A percentile compares a stretch with the other conserved stretches of the same genome.
Conservation (phyloP, 2,113 vertebrate species). For the Apeltes quadracus region DNA sequence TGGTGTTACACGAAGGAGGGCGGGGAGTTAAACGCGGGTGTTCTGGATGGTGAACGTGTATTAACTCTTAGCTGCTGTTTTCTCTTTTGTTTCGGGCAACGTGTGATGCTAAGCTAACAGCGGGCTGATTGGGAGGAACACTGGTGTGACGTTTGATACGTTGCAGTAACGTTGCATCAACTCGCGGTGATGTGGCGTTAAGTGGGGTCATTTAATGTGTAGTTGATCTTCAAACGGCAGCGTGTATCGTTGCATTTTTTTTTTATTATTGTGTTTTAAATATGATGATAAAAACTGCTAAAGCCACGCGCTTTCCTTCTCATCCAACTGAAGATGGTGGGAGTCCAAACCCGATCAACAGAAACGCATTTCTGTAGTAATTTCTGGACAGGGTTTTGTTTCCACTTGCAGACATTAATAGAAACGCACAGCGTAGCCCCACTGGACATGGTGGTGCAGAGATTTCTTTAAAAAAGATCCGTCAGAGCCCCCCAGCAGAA, state of each 20-base stretch:
- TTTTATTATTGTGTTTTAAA: not conserved
- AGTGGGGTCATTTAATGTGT: not conserved
- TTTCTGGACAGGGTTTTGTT: constrained; percentile 38
- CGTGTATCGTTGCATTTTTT: not conserved
- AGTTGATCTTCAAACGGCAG: not conserved
- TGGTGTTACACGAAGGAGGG: rapidly evolving
- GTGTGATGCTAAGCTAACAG: constrained; percentile 37
- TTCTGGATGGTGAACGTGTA: not conserved
- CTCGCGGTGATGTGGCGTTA: too few species aligned
- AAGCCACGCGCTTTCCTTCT: not conserved
- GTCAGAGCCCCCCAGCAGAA: constrained; percentile 17
- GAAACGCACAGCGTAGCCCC: constrained; percentile 4
- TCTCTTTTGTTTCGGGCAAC: not conserved
- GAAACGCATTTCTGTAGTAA: not conserved
- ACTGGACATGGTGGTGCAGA: constrained; percentile 20
- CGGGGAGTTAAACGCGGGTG: not conserved
- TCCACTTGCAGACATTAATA: constrained; percentile 54
- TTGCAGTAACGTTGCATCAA: not conserved
- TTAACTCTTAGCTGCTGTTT: not conserved
- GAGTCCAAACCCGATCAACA: not conserved
- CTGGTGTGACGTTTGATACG: too few species aligned
- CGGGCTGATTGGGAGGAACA: not conserved
- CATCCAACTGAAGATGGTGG: not conserved
- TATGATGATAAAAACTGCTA: not conserved
- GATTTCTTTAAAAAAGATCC: constrained; percentile 23